phyloP scores from a whole-genome alignment of 2,888 invertebrate species.

The Standfussiana lucernea region DNA sequence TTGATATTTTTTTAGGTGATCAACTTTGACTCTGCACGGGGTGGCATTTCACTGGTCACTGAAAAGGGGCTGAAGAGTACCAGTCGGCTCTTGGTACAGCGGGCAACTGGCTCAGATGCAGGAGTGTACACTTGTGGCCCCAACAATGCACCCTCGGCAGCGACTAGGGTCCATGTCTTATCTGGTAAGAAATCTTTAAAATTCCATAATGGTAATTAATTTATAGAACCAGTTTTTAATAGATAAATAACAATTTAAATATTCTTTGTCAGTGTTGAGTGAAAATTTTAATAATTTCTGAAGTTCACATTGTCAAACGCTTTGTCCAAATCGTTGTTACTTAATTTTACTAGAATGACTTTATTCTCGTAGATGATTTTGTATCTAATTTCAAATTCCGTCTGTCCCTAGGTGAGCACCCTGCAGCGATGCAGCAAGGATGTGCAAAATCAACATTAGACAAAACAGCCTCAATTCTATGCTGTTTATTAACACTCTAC shows the following conservation, averaged over 20 bases:
- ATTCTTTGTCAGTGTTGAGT: background rate
- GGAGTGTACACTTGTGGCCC: conserved; percentile 96
- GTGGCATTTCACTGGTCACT: conserved; percentile 96
- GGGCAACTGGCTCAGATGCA: conserved; percentile 94
- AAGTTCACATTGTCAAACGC: conserved; percentile 24
- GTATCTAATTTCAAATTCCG: conserved; percentile 26
- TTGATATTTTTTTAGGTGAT: conserved; percentile 91
- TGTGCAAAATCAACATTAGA: conserved; percentile 85
- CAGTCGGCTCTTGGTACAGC: conserved; percentile 95
- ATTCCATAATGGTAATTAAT: rapidly evolving
- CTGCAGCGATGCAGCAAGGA: conserved; percentile 89
- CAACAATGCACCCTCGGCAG: conserved; percentile 95
- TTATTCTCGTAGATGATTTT: background rate
- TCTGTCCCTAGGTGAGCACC: conserved; percentile 83
- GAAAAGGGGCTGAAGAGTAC: conserved; percentile 96
- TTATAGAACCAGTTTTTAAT: background rate
- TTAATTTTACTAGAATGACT: background rate
- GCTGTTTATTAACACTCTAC: conserved; percentile 76
- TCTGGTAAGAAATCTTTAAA: conserved; percentile 91
- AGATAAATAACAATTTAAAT: background rate
- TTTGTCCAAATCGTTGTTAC: conserved; percentile 19
- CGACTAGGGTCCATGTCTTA: conserved; percentile 95
- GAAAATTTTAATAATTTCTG: background rate
- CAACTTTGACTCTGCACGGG: conserved; percentile 97
- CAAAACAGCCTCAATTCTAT: conserved; percentile 77